Evolutionary conservation across 2,797 vertebrate species (phyloP).

Genomic region (Lacerta agilis): DNA sequence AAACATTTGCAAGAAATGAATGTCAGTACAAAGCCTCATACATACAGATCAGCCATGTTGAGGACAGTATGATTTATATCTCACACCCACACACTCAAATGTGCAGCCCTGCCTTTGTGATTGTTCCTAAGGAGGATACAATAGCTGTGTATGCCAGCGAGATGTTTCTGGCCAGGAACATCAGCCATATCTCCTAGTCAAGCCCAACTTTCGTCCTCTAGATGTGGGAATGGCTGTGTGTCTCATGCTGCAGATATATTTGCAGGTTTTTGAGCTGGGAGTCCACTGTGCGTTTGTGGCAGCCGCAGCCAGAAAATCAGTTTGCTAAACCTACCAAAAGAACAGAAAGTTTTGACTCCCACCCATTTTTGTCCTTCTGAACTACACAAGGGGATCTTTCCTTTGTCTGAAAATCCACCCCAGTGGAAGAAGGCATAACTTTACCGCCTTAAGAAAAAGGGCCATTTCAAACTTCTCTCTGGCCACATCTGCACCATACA

Average conservation of each 20-base stretch:
- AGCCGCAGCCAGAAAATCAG: neutral
- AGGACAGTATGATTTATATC: neutral
- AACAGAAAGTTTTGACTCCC: neutral
- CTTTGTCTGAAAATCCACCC: neutral
- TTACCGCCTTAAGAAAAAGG: neutral
- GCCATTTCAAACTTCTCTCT: neutral
- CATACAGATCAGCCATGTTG: neutral
- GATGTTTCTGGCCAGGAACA: neutral
- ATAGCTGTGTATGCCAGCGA: neutral
- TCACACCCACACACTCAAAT: neutral
- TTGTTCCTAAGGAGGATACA: neutral
- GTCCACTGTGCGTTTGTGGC: neutral
- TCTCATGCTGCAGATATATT: neutral
- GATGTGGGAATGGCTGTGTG: neutral
- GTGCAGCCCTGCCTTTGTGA: neutral
- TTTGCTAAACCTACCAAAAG: neutral
- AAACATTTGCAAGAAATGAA: neutral
- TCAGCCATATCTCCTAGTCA: constrained; percentile 1
- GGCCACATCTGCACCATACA: no score
- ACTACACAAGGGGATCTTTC: neutral
- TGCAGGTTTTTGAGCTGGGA: neutral
- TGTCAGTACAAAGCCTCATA: neutral
- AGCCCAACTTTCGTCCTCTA: neutral
- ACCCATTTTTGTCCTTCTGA: neutral
- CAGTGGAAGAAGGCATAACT: neutral